phyloP scores from a whole-genome alignment of 2,113 vertebrate genomes.

The Nothobranchius kuhntae region DNA sequence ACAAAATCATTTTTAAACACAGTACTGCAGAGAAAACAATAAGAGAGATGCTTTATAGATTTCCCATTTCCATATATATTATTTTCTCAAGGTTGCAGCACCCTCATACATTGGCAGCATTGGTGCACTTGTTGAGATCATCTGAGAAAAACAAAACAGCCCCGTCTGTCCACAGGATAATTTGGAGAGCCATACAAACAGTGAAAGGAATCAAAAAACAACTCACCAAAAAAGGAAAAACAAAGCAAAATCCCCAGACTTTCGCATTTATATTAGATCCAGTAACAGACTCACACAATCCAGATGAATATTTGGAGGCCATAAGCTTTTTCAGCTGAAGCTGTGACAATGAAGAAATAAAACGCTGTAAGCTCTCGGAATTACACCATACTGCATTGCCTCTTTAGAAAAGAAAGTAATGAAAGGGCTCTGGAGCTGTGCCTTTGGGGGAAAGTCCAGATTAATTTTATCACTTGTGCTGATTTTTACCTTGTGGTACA shows the following conservation, averaged over 20 bases:
- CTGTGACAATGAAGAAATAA: conserved; percentile 48
- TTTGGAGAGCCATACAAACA: conserved; percentile 70
- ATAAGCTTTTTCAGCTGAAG: conserved; percentile 64
- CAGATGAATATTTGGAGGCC: conserved; percentile 62
- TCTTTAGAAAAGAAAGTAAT: conserved; percentile 6
- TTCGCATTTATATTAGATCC: conserved; percentile 71
- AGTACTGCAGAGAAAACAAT: conserved; percentile 80
- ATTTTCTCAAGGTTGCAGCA: conserved; percentile 79
- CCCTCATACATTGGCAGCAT: conserved; percentile 74
- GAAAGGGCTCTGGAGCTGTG: conserved; percentile 23
- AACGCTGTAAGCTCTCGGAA: conserved; percentile 36
- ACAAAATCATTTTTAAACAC: conserved; percentile 78
- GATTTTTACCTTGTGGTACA: conserved; percentile 27
- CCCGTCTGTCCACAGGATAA: conserved; percentile 69
- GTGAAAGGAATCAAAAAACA: conserved; percentile 56
- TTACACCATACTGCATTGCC: conserved; percentile 38
- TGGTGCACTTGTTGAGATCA: conserved; percentile 69
- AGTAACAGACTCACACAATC: conserved; percentile 51
- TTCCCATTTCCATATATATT: conserved; percentile 83
- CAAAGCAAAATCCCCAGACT: conserved; percentile 76
- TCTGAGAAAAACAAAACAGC: conserved; percentile 57
- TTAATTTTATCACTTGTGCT: conserved; percentile 47
- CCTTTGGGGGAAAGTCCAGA: conserved; percentile 38
- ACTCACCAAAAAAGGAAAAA: conserved; percentile 21
- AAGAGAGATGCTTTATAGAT: conserved; percentile 78